Base-by-base conservation (phyloP, 1,140 invertebrate species). In the Chrysomallon squamiferum region DNA sequence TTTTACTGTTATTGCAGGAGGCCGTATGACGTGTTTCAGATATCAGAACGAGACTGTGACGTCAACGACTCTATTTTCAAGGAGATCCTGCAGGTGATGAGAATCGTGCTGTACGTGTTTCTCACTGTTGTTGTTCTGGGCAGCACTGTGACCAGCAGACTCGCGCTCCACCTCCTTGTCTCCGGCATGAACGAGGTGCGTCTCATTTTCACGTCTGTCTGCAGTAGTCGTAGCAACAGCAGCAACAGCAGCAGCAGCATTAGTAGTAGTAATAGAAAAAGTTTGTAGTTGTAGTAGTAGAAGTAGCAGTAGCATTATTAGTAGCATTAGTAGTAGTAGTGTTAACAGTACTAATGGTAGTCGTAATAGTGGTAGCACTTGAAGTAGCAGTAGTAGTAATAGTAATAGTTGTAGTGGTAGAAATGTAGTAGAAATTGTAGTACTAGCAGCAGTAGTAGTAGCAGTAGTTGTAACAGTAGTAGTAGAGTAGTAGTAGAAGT, bases 1-100 rank as follows among this genome's bases (percentile, higher is more conserved):
- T n/a, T n/a, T n/a, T n/a, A n/a, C n/a, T 62, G 60, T 47, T 47
- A 9, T 68, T 67, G 9, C 58, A 82, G 80, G 78, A 65, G 77
- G n/a, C 77, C 80, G 0, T 82, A 80, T 49, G 80, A 82, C 63
- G 65, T 76, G 32, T 82, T 82, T 66, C 77, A 78, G 65, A 62
- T 77, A 15, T 77, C 76, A 2, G 80, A 82, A 54, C 73, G 80
- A 47, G 78, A 82, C 30, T 69, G 71, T 57, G 78, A 80, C 20
- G 78, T 79, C 29, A 74, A 76, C 29, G 77, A 77, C 30, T 67
- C 74, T 11, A 74, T 79, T 32, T 82, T 79, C 60, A 76, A 80
- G 49, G 75, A 80, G 47, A 80, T 81, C 27, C 62, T 83, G 38
- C 81, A 83, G 62, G 69, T 76, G 18, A 71, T 81, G 13, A 62